A percentile compares a stretch with the other conserved stretches of the same genome.
phyloP scores from a whole-genome alignment of 1,140 invertebrate species.

The Thrips palmi region DNA sequence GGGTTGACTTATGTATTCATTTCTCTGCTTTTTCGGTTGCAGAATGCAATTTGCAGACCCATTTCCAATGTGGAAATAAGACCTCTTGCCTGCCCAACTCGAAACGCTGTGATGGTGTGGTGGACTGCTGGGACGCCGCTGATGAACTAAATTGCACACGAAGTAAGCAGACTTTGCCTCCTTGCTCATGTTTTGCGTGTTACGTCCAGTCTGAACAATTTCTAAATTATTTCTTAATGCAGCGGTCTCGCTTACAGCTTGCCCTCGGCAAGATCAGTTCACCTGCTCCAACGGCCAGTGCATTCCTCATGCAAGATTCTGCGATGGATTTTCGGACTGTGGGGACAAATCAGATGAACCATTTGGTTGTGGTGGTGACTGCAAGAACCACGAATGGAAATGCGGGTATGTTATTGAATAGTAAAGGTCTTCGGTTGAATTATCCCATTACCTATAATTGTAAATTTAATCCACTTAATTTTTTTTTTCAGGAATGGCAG shows the following conservation, averaged over 20 bases:
- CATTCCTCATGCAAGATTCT: slow-evolving; percentile 34
- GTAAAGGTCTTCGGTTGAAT: slow-evolving; percentile 20
- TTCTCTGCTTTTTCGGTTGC: slow-evolving; percentile 20
- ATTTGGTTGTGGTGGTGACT: slow-evolving; percentile 32
- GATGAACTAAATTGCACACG: slow-evolving; percentile 60
- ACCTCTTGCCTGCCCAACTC: slow-evolving; percentile 51
- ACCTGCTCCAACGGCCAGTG: slow-evolving; percentile 41
- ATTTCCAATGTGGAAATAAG: slow-evolving; percentile 57
- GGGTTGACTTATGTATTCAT: slow-evolving; percentile 5
- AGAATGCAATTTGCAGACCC: slow-evolving; percentile 46
- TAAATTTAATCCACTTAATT: no score
- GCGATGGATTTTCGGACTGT: slow-evolving; percentile 42
- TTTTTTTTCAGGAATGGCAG: slow-evolving; percentile 30
- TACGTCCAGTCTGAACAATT: neutral
- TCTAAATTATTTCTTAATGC: slow-evolving; percentile 10
- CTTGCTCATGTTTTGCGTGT: neutral
- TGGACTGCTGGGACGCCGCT: slow-evolving; percentile 62
- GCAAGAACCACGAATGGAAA: slow-evolving; percentile 31
- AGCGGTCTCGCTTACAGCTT: slow-evolving; percentile 21
- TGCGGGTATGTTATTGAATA: slow-evolving; percentile 26
- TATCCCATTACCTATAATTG: no score
- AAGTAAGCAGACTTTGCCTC: slow-evolving; percentile 32
- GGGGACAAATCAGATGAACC: slow-evolving; percentile 47
- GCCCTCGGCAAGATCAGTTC: slow-evolving; percentile 27
- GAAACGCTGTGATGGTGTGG: slow-evolving; percentile 48